Percentiles rank a stretch among this genome's conserved stretches.
These are phyloP conservation scores for Falco rusticolus DNA, from an alignment of 2,797 vertebrate species.

Conservation along the genomic window DNA sequence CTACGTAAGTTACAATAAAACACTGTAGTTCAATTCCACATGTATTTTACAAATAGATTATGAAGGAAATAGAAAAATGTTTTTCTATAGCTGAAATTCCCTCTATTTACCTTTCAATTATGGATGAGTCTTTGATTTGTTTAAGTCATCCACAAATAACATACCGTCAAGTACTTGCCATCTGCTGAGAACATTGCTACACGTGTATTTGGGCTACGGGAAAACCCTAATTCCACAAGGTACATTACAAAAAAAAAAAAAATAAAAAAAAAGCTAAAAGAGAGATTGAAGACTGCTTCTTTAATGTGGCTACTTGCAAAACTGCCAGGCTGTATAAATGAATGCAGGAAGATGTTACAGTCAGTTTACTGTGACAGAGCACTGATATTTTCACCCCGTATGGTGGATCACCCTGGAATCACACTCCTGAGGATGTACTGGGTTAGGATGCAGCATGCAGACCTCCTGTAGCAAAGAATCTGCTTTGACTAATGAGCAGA, in stretches of 20 bases:
- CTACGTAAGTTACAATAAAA: background rate
- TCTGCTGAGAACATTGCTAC: background rate
- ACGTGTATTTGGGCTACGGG: background rate
- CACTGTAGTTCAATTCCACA: background rate
- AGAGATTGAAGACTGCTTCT: constrained; percentile 15
- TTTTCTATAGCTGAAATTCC: background rate
- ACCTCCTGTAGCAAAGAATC: constrained; percentile 2
- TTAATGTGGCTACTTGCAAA: constrained; percentile 28
- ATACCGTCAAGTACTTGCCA: background rate
- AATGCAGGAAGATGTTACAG: constrained; percentile 53
- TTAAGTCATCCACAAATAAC: constrained; percentile 6
- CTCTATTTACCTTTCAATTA: constrained; percentile 3
- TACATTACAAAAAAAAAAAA: background rate
- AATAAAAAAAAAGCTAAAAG: background rate
- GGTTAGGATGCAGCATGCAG: background rate
- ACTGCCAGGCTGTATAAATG: constrained; percentile 49
- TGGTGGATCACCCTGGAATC: constrained; percentile 53
- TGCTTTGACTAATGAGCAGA: constrained; percentile 71
- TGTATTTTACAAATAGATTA: background rate
- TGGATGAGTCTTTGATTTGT: background rate
- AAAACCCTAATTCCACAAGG: background rate
- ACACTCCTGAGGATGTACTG: background rate
- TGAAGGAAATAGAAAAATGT: background rate
- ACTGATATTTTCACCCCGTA: background rate
- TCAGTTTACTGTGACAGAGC: constrained; percentile 38